Evolutionary conservation across 2,113 vertebrate species (phyloP).

Genomic region (Siphamia tubifer): DNA sequence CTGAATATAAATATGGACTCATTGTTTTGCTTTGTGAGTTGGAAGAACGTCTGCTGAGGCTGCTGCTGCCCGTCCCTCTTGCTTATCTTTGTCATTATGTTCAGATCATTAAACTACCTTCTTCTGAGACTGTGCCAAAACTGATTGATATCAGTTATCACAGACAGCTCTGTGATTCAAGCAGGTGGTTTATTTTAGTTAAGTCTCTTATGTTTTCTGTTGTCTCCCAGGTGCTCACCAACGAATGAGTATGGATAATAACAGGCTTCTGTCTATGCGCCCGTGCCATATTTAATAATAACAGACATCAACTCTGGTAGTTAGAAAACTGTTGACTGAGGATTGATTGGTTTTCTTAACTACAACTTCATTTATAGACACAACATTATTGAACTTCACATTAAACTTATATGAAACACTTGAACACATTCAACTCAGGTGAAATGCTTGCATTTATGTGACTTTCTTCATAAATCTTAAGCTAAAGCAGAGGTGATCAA

Average conservation of each 20-base stretch:
- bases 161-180: neutral
- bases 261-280: neutral
- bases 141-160: slow-evolving; percentile 2
- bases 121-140: neutral
- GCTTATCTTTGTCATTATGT: slow-evolving; percentile 25
- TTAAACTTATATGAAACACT: too few relatives aligned
- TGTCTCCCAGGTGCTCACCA: neutral
- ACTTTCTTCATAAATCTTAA: too few relatives aligned
- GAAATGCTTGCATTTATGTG: too few relatives aligned
- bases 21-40: slow-evolving; percentile 29
- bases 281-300: neutral
- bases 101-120: slow-evolving; percentile 9
- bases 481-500: too few relatives aligned
- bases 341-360: too few relatives aligned
- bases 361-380: too few relatives aligned
- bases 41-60: slow-evolving; percentile 19
- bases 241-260: neutral
- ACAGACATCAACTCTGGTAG: too few relatives aligned
- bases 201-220: neutral
- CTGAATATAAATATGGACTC: slow-evolving; percentile 10
- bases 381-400: too few relatives aligned
- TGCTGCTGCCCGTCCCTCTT: slow-evolving; percentile 9
- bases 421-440: too few relatives aligned
- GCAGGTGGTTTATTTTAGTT: slow-evolving; percentile 6
- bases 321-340: too few relatives aligned